phyloP scores from a whole-genome alignment of 2,888 invertebrate genomes.

The Melitaea athalia region DNA sequence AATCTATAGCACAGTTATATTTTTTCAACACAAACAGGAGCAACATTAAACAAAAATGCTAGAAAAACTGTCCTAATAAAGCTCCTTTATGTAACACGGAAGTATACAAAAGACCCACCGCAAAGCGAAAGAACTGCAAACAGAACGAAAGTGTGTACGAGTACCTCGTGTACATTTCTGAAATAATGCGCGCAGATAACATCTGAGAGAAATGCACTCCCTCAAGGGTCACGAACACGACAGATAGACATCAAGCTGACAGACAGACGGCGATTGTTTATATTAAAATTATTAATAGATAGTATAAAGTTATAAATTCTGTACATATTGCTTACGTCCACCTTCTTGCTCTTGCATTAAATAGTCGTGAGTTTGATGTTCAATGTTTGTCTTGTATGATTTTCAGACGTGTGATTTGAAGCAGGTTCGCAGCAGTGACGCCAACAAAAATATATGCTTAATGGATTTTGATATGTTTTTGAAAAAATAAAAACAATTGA shows the following conservation, averaged over 20 bases:
- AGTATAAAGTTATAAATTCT: not conserved
- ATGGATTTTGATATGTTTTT: too few species aligned
- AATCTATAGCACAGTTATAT: conserved; percentile 6
- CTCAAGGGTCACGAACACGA: conserved; percentile 8
- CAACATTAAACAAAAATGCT: conserved; percentile 26
- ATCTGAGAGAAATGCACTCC: conserved; percentile 8
- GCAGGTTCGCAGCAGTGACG: too few species aligned
- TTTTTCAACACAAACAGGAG: conserved; percentile 6
- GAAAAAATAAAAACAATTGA: too few species aligned
- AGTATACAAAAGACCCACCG: conserved; percentile 33
- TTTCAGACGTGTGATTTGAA: too few species aligned
- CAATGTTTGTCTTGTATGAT: too few species aligned
- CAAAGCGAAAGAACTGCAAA: conserved; percentile 35
- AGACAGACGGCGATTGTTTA: not conserved
- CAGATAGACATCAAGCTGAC: not conserved
- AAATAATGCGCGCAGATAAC: conserved; percentile 17
- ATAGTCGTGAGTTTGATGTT: not conserved
- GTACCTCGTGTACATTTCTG: conserved; percentile 12
- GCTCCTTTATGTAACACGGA: conserved; percentile 33
- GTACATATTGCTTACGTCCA: not conserved
- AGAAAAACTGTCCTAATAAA: conserved; percentile 35
- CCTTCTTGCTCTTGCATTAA: not conserved
- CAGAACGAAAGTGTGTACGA: conserved; percentile 22
- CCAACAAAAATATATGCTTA: too few species aligned
- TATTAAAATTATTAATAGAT: not conserved